phyloP scores from a whole-genome alignment of 2,113 vertebrate species.

The Takifugu flavidus region DNA sequence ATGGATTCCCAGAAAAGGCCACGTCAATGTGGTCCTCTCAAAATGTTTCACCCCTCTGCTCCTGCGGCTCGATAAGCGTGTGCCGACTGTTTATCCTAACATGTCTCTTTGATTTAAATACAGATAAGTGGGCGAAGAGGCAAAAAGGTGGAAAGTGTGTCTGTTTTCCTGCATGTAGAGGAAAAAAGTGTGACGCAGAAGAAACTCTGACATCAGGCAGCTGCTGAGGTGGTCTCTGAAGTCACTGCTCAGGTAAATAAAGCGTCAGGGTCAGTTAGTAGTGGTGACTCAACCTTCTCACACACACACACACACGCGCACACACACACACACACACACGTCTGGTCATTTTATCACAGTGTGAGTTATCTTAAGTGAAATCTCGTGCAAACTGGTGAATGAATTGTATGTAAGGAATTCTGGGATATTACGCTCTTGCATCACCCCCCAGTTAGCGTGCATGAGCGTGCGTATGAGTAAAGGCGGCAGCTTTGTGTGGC shows the following conservation, averaged over 20 bases:
- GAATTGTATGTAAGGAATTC: neutral
- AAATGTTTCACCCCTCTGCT: neutral
- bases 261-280: neutral
- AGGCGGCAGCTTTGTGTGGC: neutral
- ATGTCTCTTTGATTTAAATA: neutral
- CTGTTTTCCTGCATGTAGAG: neutral
- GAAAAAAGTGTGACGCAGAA: conserved; percentile 27
- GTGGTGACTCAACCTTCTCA: conserved; percentile 23
- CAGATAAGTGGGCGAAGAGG: neutral
- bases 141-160: conserved; percentile 23
- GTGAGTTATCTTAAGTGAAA: neutral
- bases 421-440: neutral
- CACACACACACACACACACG: neutral
- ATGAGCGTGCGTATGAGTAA: neutral
- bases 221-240: conserved; percentile 1
- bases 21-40: too few relatives aligned
- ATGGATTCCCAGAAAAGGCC: conserved; percentile 25
- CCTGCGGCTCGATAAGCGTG: too few relatives aligned
- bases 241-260: conserved; percentile 4
- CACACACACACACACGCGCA: neutral
- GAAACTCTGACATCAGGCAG: conserved; percentile 10
- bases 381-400: neutral
- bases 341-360: too few relatives aligned
- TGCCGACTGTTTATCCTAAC: neutral
- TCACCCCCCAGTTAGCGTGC: neutral